Evolutionary conservation across 2,113 vertebrate species (phyloP), one percentile per base, ranked within the genome.

Genomic region (Hassar affinis): DNA sequence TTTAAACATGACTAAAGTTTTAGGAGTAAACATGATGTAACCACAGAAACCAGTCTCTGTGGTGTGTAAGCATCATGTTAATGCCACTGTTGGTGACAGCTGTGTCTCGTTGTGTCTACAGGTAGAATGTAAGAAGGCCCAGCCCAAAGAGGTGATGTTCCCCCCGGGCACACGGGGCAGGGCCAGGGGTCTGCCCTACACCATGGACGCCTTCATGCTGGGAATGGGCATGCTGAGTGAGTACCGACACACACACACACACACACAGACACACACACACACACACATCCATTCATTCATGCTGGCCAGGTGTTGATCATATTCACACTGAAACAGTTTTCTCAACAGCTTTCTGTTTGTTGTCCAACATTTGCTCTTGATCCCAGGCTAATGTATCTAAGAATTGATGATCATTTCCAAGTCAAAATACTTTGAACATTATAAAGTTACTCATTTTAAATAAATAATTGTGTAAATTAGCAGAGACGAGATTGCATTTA

Each of bases 51-150:
- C 22, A 25, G 10, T n/a, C 22, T 25, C 11, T 4, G 8, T 69
- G 35, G 20, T 3, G 7, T 66, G 17, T 71, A 22, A 69, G 49
- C 30, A 4, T 52, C 1, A 17, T 68, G 79, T 52, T 14, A 2
- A 51, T 66, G 1, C 33, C 0, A 3, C 12, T 51, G 47, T n/a
- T 49, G 33, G 17, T 84, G 38, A 79, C 5, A 3, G 5, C 51
- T 79, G 25, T 49, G 17, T 69, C 56, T 33, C 56, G 35, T 27
- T 79, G 38, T 62, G 42, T 62, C 15, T 85, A 79, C 85, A 99
- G 98, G 98, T 99, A 90, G 98, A 99, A 92, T 99, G 98, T 93
- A 99, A 99, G 94, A 99, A 99, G 92, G 98, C 98, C 27, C 98
- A 99, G 92, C 98, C 98, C 42, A 99, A 99, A 93, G 98, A 99